phyloP scores from a whole-genome alignment of 2,888 invertebrate genomes.

The Metellina segmentata region DNA sequence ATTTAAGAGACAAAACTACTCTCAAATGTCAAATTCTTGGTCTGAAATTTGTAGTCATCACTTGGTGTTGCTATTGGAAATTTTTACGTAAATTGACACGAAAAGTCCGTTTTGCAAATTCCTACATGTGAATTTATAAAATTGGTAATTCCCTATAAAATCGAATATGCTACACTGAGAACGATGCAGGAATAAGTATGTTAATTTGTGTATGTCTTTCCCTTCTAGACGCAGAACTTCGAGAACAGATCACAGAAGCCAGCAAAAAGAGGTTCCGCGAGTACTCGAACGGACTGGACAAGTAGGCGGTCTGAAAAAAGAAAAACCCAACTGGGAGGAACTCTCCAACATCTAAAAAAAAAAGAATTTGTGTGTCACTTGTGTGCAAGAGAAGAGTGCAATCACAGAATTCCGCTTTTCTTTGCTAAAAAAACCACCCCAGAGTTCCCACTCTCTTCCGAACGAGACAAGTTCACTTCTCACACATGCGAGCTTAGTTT shows the following conservation, averaged over 20 bases:
- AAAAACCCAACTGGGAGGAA: background rate
- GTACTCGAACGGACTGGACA: slow-evolving; percentile 65
- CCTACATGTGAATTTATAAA: background rate
- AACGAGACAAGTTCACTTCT: background rate
- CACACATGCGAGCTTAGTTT: slow-evolving; percentile 27
- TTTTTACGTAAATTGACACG: no score
- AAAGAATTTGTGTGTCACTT: slow-evolving; percentile 10
- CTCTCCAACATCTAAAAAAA: background rate
- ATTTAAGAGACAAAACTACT: no score
- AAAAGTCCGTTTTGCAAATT: background rate
- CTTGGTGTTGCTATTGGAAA: no score
- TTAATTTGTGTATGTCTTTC: background rate
- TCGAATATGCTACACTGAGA: no score
- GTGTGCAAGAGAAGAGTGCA: slow-evolving; percentile 32
- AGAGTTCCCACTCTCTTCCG: slow-evolving; percentile 54
- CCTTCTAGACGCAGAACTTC: slow-evolving; percentile 62
- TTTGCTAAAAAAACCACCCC: slow-evolving; percentile 36
- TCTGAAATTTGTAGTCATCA: no score
- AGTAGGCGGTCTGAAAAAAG: slow-evolving; percentile 20
- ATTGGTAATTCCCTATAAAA: no score
- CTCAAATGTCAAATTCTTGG: no score
- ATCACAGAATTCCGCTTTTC: slow-evolving; percentile 32
- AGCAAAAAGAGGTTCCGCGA: slow-evolving; percentile 69
- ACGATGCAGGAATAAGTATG: no score
- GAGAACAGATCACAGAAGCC: slow-evolving; percentile 71